Conservation (phyloP, 2,113 vertebrate species). For the Chloebia gouldiae region DNA sequence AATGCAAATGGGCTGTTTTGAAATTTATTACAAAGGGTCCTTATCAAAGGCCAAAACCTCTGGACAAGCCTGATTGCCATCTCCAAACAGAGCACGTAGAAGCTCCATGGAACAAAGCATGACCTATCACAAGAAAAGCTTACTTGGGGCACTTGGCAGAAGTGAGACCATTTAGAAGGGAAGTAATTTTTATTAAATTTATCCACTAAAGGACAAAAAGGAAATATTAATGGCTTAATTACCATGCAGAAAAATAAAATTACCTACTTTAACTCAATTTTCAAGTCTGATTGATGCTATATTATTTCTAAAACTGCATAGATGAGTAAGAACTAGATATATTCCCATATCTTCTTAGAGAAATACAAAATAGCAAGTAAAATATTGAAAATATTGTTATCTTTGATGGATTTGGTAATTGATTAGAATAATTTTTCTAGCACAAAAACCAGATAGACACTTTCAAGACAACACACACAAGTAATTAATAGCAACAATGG, state of each 20-base stretch:
- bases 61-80: not conserved
- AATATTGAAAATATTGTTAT: not conserved
- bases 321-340: not conserved
- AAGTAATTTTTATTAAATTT: not conserved
- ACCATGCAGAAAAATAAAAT: not conserved
- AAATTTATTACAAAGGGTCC: not conserved
- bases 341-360: not conserved
- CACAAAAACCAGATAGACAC: not conserved
- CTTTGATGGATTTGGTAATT: not conserved
- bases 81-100: not conserved
- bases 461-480: not conserved
- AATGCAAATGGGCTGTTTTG: not conserved
- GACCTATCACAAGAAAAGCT: not conserved
- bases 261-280: conserved; percentile 1
- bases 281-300: not conserved
- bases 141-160: not conserved
- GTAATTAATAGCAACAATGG: not conserved
- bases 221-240: conserved; percentile 25
- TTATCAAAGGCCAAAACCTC: not conserved
- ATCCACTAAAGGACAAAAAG: not conserved
- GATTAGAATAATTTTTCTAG: not conserved
- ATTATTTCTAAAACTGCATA: not conserved
- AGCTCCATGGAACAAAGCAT: not conserved
- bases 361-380: not conserved
- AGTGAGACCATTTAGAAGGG: not conserved